Evolutionary conservation across 2,797 vertebrate species (phyloP).

Genomic region (Philypnodon macrostomus): DNA sequence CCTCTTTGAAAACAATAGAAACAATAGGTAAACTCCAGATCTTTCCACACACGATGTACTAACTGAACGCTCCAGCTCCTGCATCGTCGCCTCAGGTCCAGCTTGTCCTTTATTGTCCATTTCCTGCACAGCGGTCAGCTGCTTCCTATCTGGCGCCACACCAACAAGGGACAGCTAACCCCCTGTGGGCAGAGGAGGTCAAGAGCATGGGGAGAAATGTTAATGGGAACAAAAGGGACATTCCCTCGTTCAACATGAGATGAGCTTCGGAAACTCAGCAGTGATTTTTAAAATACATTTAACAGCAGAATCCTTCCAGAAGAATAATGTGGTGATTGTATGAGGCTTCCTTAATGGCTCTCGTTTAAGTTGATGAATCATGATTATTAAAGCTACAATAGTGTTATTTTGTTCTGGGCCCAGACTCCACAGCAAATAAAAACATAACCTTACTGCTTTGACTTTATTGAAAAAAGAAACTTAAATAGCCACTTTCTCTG

Average conservation of each 20-base stretch:
- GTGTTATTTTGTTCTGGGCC: not conserved
- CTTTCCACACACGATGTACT: conserved; percentile 6
- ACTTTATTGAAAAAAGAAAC: no score
- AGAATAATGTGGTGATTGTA: not conserved
- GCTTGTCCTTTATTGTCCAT: conserved; percentile 59
- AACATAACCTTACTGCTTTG: not conserved
- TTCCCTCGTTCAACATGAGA: conserved; percentile 25
- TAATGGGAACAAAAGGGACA: conserved; percentile 28
- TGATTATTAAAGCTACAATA: not conserved
- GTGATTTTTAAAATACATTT: conserved; percentile 14
- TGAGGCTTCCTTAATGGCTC: conserved; percentile 3
- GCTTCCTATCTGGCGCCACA: conserved; percentile 78
- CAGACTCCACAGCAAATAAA: not conserved
- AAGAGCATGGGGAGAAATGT: conserved; percentile 15
- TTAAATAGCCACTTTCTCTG: no score
- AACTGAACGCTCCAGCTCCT: conserved; percentile 10
- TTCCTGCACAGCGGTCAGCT: conserved; percentile 81
- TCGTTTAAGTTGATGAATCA: conserved; percentile 4
- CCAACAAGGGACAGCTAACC: conserved; percentile 54
- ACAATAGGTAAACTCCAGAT: conserved; percentile 7
- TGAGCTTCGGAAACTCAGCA: conserved; percentile 13
- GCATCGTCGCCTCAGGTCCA: conserved; percentile 25
- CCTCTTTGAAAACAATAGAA: conserved; percentile 45
- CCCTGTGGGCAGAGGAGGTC: conserved; percentile 26
- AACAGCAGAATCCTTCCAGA: conserved; percentile 1